phyloP scores from a whole-genome alignment of 1,140 invertebrate genomes.

The Trichonephila inaurata region DNA sequence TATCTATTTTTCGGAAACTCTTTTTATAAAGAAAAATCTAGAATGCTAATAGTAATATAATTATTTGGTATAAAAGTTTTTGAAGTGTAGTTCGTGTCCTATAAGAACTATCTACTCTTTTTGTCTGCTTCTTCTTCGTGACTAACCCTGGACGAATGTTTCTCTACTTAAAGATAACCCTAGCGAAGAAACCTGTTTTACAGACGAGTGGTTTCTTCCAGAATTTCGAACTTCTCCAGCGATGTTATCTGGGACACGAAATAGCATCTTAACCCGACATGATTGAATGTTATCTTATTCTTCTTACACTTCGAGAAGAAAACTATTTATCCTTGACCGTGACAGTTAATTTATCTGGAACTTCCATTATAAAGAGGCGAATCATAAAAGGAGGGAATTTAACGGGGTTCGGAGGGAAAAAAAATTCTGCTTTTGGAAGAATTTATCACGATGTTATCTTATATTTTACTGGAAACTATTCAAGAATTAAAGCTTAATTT shows the following conservation, averaged over 20 bases:
- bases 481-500: constrained; percentile 15
- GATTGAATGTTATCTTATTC: constrained; percentile 14
- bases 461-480: not conserved
- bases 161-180: not conserved
- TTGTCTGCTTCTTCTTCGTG: not conserved
- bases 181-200: not conserved
- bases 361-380: constrained; percentile 7
- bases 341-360: constrained; percentile 7
- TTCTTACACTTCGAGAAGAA: not conserved
- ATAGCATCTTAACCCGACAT: not conserved
- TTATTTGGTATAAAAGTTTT: too few species aligned
- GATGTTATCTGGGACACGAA: not conserved
- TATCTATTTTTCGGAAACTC: too few species aligned
- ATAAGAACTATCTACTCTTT: not conserved
- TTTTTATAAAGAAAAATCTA: too few species aligned
- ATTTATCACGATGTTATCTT: not conserved
- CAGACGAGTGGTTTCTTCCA: constrained; percentile 3
- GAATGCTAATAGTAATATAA: too few species aligned
- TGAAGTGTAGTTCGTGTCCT: too few species aligned
- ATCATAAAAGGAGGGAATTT: not conserved
- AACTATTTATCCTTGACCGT: constrained; percentile 3
- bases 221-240: not conserved
- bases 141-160: not conserved
- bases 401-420: not conserved
- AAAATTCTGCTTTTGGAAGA: not conserved